These are phyloP conservation scores for Camelus dromedarius DNA, from an alignment of 2,113 vertebrate genomes.

Conservation along the genomic window DNA sequence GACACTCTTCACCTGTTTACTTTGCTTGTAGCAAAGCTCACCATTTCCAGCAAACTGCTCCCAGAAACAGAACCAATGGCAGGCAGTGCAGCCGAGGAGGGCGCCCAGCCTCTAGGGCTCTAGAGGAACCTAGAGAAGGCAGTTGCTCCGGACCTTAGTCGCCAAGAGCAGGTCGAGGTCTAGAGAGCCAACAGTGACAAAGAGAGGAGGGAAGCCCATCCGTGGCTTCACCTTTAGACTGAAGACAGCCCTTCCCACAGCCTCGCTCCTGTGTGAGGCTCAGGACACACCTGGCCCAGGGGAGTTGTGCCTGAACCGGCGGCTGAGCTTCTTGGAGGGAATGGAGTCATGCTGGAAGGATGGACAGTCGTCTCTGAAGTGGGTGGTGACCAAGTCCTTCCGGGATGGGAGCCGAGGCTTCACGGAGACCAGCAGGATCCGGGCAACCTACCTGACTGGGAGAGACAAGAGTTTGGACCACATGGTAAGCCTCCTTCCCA, in stretches of 20 bases:
- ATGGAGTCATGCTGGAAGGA: not conserved
- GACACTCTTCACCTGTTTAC: not conserved
- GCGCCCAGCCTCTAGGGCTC: not conserved
- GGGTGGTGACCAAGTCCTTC: not conserved
- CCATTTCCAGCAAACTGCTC: not conserved
- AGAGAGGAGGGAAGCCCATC: not conserved
- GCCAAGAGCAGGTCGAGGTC: not conserved
- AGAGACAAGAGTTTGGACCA: fast-evolving
- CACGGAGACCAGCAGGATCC: not conserved
- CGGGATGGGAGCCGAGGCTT: not conserved
- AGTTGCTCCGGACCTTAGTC: not conserved
- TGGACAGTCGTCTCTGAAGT: not conserved
- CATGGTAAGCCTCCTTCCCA: too few species aligned
- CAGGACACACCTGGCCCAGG: not conserved
- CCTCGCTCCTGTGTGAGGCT: not conserved
- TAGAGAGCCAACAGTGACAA: fast-evolving
- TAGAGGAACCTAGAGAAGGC: not conserved
- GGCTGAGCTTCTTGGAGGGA: not conserved
- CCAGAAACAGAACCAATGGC: not conserved
- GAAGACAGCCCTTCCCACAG: not conserved
- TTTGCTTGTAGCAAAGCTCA: not conserved
- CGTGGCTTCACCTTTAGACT: not conserved
- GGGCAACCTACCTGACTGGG: fast-evolving
- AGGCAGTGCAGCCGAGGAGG: not conserved
- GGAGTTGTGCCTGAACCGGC: not conserved